phyloP scores from a whole-genome alignment of 2,113 vertebrate species.

The Seriola quinqueradiata region DNA sequence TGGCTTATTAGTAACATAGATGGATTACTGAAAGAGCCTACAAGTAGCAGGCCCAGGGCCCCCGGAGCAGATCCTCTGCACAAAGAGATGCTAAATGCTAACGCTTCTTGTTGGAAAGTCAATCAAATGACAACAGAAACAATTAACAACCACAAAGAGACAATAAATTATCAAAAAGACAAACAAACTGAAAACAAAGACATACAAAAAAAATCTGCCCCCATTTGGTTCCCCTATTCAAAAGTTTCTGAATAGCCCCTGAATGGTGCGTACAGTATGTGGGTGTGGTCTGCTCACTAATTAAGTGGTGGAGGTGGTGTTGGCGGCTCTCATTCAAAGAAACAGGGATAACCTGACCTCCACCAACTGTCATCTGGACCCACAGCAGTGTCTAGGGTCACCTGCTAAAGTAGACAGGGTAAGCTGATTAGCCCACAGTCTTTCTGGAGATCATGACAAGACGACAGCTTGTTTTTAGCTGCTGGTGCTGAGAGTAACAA shows the following conservation, averaged over 20 bases:
- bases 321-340: slow-evolving; percentile 34
- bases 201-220: too few relatives aligned
- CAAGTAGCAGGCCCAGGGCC: not conserved
- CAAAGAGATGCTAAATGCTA: too few relatives aligned
- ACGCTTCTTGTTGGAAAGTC: not conserved
- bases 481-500: slow-evolving; percentile 32
- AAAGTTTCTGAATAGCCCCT: not conserved
- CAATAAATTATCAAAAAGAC: not conserved
- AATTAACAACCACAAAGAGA: not conserved
- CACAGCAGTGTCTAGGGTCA: slow-evolving; percentile 57
- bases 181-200: not conserved
- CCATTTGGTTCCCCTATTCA: not conserved
- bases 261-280: not conserved
- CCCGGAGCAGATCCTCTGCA: not conserved
- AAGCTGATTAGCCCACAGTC: slow-evolving; percentile 78
- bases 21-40: not conserved
- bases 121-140: not conserved
- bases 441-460: slow-evolving; percentile 72
- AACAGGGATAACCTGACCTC: slow-evolving; percentile 51
- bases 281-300: slow-evolving; percentile 18
- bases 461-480: slow-evolving; percentile 71
- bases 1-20: not conserved
- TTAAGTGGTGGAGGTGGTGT: not conserved
- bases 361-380: slow-evolving; percentile 56
- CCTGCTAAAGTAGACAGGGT: slow-evolving; percentile 70